Evolutionary conservation across 2,113 vertebrate species (phyloP).

Genomic region (Emydocephalus ijimae): DNA sequence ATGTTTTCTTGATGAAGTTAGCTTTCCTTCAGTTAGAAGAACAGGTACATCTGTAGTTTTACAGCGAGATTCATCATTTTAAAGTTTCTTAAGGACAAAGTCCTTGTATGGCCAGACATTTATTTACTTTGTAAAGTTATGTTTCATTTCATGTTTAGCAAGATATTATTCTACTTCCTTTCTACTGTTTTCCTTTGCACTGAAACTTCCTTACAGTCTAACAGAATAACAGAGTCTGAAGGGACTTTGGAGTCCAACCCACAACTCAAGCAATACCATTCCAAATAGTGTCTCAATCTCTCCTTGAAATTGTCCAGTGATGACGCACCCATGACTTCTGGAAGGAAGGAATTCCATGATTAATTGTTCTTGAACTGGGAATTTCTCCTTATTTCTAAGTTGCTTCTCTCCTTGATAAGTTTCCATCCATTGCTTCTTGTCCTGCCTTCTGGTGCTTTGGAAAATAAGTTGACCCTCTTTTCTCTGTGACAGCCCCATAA

Average conservation of each 20-base stretch:
- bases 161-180: background rate
- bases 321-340: background rate
- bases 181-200: background rate
- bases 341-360: background rate
- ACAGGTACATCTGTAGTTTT: background rate
- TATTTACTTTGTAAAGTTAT: background rate
- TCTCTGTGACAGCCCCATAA: background rate
- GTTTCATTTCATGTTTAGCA: background rate
- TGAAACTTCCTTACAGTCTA: background rate
- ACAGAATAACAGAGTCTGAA: background rate
- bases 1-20: background rate
- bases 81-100: background rate
- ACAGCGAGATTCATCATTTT: background rate
- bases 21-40: background rate
- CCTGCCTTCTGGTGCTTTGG: background rate
- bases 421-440: background rate
- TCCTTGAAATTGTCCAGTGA: background rate
- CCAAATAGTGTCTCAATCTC: background rate
- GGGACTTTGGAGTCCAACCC: background rate
- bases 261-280: background rate
- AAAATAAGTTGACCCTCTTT: background rate
- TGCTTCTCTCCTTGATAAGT: background rate
- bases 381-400: background rate
- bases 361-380: background rate
- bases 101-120: background rate